These are phyloP conservation scores for Nothobranchius furzeri DNA, from an alignment of 2,113 vertebrate species.

Conservation along the genomic window DNA sequence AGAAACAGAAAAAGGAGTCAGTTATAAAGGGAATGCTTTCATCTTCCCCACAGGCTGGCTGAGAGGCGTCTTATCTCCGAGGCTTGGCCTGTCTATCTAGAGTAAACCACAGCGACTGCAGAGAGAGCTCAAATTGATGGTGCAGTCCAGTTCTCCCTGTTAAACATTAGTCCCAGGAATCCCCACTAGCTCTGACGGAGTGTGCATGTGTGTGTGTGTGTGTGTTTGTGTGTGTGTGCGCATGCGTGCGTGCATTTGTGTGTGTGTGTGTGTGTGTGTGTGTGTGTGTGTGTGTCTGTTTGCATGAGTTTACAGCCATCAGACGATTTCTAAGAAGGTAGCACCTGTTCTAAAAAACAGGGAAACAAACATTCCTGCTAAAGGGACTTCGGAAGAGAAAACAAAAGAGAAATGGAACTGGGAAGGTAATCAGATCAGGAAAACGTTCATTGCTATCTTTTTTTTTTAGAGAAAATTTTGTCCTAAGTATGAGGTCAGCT, in stretches of 20 bases:
- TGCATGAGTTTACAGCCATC: slow-evolving; percentile 19
- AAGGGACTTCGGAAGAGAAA: background rate
- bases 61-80: slow-evolving; percentile 65
- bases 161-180: slow-evolving; percentile 75
- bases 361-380: slow-evolving; percentile 51
- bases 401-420: background rate
- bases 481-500: no score
- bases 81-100: slow-evolving; percentile 61
- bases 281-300: no score
- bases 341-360: slow-evolving; percentile 50
- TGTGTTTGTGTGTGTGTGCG: background rate
- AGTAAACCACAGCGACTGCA: slow-evolving; percentile 67
- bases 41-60: slow-evolving; percentile 61
- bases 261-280: background rate
- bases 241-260: background rate
- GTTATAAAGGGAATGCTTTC: slow-evolving; percentile 60
- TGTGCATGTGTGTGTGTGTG: slow-evolving; percentile 20
- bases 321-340: slow-evolving; percentile 56
- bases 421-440: background rate
- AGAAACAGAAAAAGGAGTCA: slow-evolving; percentile 25
- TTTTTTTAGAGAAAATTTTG: no score
- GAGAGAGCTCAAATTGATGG: slow-evolving; percentile 60
- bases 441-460: no score
- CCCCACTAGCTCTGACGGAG: slow-evolving; percentile 41
- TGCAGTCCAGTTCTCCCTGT: slow-evolving; percentile 56